Evolutionary conservation across 2,113 vertebrate genomes (phyloP), one percentile per base, ranked within the genome.

Genomic region (Anarhynchus alexandrinus): DNA sequence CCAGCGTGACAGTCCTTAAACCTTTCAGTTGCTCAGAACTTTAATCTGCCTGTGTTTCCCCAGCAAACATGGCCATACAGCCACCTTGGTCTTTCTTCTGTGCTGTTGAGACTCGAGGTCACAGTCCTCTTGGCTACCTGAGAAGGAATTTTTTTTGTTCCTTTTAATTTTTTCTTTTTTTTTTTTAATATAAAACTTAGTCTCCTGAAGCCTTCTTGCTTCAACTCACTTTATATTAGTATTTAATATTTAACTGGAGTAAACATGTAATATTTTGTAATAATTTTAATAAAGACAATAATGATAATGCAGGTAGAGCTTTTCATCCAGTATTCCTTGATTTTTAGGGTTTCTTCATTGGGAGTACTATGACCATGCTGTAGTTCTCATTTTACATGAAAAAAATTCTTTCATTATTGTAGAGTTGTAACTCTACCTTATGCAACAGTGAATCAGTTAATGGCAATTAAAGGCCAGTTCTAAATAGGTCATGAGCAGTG

Each of bases 401-500:
- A 47, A 38, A 66, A 49, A 12, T 10, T 82, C 21, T 89, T 77
- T 51, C 5, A 6, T 79, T 69, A 34, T 29, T 11, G 61, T 71
- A 77, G 43, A 72, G 76, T 88, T 77, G 54, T 86, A 90, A 93
- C 62, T 94, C 29, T 79, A 6, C 47, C 55, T 93, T 87, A 79
- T 45, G 74, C 81, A 88, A 93, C 73, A 93, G 34, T 80, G 82
- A 91, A 88, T 91, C 80, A 18, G 84, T 92, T 94, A 62, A 9
- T 88, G 85, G 74, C 87, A 93, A 84, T 77, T 92, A 88, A 88
- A 96, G 94, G 73, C 87, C 82, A 45, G 40, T 82, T 69, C 42
- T 93, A 95, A 95, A 70, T 94, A 95, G 93, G 90, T 96, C 94
- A 77, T 45, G 87, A 96, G 90, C 87, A 92, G 80, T 90, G 74